phyloP scores from a whole-genome alignment of 2,113 vertebrate genomes.

The Ibidorhyncha struthersii region DNA sequence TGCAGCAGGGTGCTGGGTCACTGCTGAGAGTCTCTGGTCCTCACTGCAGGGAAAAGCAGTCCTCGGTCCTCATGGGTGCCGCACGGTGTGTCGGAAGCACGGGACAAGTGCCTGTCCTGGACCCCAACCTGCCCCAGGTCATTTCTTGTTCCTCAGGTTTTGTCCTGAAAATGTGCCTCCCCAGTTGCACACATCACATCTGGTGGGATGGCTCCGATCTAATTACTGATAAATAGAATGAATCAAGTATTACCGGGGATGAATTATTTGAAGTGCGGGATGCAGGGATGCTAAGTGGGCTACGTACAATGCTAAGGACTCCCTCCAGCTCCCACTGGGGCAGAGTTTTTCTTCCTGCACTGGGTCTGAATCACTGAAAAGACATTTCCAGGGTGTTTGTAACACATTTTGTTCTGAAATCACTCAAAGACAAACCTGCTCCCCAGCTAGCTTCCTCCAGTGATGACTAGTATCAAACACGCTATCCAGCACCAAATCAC shows the following conservation, averaged over 20 bases:
- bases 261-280: neutral
- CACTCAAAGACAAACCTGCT: neutral
- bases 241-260: neutral
- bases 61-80: fast-evolving
- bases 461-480: neutral
- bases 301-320: fast-evolving
- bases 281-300: neutral
- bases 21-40: neutral
- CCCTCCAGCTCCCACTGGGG: neutral
- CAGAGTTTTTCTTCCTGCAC: neutral
- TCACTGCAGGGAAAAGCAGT: neutral
- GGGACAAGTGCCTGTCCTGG: fast-evolving
- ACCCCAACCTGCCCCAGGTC: fast-evolving
- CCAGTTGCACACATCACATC: fast-evolving
- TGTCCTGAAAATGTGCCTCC: fast-evolving
- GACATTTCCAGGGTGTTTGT: neutral
- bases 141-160: neutral
- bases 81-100: fast-evolving
- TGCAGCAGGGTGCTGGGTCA: neutral
- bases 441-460: neutral
- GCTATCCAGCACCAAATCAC: neutral
- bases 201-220: neutral
- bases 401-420: neutral
- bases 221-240: neutral
- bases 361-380: neutral